phyloP scores from a whole-genome alignment of 2,888 invertebrate genomes.

The Amphimallon solstitiale region DNA sequence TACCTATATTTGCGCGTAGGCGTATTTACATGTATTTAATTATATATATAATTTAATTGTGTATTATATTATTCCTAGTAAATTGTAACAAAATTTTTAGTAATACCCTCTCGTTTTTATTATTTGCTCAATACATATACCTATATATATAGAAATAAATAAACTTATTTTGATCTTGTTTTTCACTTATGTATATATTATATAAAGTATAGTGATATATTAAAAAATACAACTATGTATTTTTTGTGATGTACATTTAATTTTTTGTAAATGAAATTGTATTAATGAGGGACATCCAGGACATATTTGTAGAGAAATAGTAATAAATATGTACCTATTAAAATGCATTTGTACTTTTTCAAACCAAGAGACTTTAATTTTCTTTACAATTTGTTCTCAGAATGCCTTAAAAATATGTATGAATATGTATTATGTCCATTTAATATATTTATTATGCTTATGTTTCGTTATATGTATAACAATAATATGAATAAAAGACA shows the following conservation, averaged over 20 bases:
- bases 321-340: too few relatives aligned
- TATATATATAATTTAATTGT: neutral
- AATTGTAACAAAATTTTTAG: neutral
- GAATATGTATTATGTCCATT: conserved; percentile 11
- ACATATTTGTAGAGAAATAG: too few relatives aligned
- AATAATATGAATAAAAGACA: conserved; percentile 24
- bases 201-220: neutral
- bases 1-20: neutral
- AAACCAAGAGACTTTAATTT: too few relatives aligned
- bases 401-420: neutral
- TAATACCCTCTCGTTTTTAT: conserved; percentile 8
- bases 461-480: conserved; percentile 15
- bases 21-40: too few relatives aligned
- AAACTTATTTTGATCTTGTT: conserved; percentile 1
- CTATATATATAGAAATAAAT: too few relatives aligned
- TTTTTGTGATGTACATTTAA: conserved; percentile 28
- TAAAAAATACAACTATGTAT: neutral
- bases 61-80: conserved; percentile 26
- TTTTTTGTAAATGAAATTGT: conserved; percentile 11
- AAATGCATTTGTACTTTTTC: too few relatives aligned
- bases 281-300: too few relatives aligned
- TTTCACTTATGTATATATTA: conserved; percentile 16
- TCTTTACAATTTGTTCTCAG: too few relatives aligned
- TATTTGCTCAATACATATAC: conserved; percentile 27
- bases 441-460: conserved; percentile 29